Base-by-base conservation (phyloP, 2,113 vertebrate species). In the Egretta garzetta region DNA sequence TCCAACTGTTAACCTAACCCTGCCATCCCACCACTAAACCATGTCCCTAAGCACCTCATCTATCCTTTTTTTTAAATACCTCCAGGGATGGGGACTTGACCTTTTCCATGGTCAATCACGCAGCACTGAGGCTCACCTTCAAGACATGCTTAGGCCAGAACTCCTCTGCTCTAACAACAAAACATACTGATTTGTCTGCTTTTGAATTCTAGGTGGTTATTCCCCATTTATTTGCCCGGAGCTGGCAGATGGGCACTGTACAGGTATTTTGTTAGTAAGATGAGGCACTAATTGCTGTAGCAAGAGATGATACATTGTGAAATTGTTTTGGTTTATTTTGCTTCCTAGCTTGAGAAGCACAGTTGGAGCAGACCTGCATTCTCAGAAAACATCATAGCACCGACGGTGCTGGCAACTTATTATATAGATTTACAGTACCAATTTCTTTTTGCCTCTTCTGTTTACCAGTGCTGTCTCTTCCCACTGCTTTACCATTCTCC, bases 241-340 rank as follows among this genome's bases (percentile, higher is more conserved):
- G 67, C 60, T 92, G 56, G 16, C 68, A 77, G 86, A 93, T 27
- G 45, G 12, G 24, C 21, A 9, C 11, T 85, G 37, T 70, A 60
- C 35, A 33, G 73, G 76, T 55, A 80, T 26, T 88, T 94, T 71
- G 85, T 70, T 94, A 97, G 95, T 86, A 72, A 89, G 96, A 95
- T 50, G 86, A 96, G 76, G 47, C 53, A 52, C 79, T 93, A 80
- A 94, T 97, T 96, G 68, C 68, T 56, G 59, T 82, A 50, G 70
- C 67, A 53, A 93, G 50, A 83, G 80, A 66, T 83, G 94, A 80
- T 91, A 27, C 32, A 23, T n/a, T 85, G 84, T 50, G 83, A 90
- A 71, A 85, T 72, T 9, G 52, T 41, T n/a, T 68, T 58, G 9
- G 9, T 41, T 33, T 73, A 32, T 64, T 59, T 33, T 73, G 66